Percentiles rank a stretch among this genome's conserved stretches.
Evolutionary conservation across 2,888 invertebrate genomes (phyloP).

Genomic region (Stictocephala bisonia): DNA sequence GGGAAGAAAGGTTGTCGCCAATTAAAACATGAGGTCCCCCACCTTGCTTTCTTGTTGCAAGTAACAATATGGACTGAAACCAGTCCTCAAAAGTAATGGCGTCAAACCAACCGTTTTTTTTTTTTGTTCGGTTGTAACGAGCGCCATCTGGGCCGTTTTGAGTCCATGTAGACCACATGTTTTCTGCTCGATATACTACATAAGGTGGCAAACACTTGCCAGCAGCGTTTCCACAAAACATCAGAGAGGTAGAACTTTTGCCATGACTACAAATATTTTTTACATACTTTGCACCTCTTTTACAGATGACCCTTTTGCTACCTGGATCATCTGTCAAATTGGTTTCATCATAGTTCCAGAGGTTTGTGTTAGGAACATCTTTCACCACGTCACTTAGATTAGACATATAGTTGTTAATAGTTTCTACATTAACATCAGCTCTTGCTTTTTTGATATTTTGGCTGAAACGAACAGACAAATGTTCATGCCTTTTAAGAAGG

Average conservation of each 20-base stretch:
- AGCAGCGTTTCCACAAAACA: constrained; percentile 63
- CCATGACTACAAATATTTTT: constrained; percentile 62
- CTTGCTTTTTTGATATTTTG: constrained; percentile 54
- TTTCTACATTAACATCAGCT: constrained; percentile 52
- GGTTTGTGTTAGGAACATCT: constrained; percentile 55
- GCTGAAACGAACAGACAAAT: no score
- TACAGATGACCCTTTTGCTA: constrained; percentile 56
- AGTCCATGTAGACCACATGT: constrained; percentile 63
- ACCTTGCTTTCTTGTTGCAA: no score
- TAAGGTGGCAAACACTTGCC: constrained; percentile 63
- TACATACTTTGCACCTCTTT: constrained; percentile 62
- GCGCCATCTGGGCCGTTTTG: constrained; percentile 61
- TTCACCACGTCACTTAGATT: constrained; percentile 50
- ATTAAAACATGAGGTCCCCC: no score
- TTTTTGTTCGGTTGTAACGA: constrained; percentile 62
- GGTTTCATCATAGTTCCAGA: constrained; percentile 62
- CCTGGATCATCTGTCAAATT: constrained; percentile 60
- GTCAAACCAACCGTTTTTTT: constrained; percentile 64
- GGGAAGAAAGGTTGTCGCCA: no score
- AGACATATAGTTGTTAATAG: constrained; percentile 54
- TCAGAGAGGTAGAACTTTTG: constrained; percentile 62
- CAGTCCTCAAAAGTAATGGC: constrained; percentile 60
- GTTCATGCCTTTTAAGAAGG: no score
- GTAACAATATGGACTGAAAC: no score
- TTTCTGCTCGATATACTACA: constrained; percentile 63